Conservation (phyloP, 2,888 invertebrate species). For the Heteropelma amictum region DNA sequence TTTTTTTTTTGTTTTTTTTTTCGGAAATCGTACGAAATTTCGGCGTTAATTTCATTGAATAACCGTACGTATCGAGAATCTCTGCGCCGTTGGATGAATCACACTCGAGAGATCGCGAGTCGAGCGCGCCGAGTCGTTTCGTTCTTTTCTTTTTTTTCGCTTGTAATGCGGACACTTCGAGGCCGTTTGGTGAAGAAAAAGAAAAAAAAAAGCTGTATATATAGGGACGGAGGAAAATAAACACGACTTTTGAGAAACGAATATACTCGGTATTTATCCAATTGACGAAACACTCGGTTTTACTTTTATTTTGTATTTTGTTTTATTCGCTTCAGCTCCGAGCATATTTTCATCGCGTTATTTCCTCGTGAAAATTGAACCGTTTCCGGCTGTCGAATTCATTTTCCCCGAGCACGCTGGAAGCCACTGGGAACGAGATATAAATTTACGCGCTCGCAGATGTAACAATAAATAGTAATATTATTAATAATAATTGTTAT, state of each 20-base stretch:
- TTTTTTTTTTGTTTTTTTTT: slow-evolving; percentile 7
- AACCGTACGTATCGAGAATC: slow-evolving; percentile 48
- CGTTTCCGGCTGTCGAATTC: slow-evolving; percentile 25
- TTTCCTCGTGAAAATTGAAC: not conserved
- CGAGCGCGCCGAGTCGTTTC: slow-evolving; percentile 24
- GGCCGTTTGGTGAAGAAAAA: slow-evolving; percentile 18
- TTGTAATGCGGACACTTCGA: slow-evolving; percentile 31
- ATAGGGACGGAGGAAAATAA: not conserved
- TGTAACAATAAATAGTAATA: too few species aligned
- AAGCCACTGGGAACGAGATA: too few species aligned
- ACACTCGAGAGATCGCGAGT: slow-evolving; percentile 50
- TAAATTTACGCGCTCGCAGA: too few species aligned
- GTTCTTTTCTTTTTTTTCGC: slow-evolving; percentile 14
- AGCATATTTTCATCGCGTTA: not conserved
- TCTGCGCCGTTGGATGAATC: slow-evolving; percentile 53
- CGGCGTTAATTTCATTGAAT: slow-evolving; percentile 27
- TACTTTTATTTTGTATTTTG: too few species aligned
- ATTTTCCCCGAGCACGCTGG: slow-evolving; percentile 30
- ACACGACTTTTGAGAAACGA: too few species aligned
- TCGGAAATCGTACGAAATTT: slow-evolving; percentile 10
- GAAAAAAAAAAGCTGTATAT: not conserved
- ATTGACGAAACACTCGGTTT: not conserved
- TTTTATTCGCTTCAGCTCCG: not conserved
- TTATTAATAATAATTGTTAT: too few species aligned
- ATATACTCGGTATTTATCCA: not conserved